Conservation (phyloP, 1,140 invertebrate species). For the Diprion similis region DNA sequence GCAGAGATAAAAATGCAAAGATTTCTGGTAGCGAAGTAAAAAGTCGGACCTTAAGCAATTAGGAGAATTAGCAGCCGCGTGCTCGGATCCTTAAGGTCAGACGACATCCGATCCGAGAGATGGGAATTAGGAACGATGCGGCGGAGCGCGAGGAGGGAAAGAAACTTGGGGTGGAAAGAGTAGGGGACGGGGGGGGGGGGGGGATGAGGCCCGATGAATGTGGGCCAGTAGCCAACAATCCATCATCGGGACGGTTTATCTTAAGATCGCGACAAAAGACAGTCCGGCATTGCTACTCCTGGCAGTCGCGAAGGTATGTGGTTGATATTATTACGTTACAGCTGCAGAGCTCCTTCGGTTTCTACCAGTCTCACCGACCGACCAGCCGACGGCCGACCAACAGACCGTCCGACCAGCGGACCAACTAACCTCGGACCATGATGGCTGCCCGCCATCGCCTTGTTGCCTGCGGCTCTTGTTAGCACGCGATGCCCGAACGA, state of each 20-base stretch:
- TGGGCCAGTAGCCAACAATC: conserved; percentile 4
- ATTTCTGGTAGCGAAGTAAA: neutral
- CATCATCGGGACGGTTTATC: conserved; percentile 7
- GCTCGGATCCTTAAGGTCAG: conserved; percentile 4
- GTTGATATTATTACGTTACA: neutral
- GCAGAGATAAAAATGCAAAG: neutral
- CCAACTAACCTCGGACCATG: neutral
- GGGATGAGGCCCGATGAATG: neutral
- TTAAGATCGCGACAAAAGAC: conserved; percentile 5
- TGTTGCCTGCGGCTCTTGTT: neutral
- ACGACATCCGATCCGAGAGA: neutral
- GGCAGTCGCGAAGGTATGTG: conserved; percentile 1
- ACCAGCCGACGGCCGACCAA: neutral
- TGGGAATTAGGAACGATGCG: neutral
- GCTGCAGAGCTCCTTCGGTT: conserved; percentile 2
- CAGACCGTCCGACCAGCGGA: neutral
- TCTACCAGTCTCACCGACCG: neutral
- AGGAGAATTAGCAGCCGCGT: conserved; percentile 4
- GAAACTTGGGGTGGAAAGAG: neutral
- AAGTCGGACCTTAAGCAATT: neutral
- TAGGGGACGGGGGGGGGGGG: neutral
- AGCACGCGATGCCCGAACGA: conserved; percentile 6
- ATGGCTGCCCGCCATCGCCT: conserved; percentile 6
- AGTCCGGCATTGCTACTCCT: conserved; percentile 1
- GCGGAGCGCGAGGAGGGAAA: neutral